Conservation (phyloP, 2,113 vertebrate species). For the Castor canadensis region DNA sequence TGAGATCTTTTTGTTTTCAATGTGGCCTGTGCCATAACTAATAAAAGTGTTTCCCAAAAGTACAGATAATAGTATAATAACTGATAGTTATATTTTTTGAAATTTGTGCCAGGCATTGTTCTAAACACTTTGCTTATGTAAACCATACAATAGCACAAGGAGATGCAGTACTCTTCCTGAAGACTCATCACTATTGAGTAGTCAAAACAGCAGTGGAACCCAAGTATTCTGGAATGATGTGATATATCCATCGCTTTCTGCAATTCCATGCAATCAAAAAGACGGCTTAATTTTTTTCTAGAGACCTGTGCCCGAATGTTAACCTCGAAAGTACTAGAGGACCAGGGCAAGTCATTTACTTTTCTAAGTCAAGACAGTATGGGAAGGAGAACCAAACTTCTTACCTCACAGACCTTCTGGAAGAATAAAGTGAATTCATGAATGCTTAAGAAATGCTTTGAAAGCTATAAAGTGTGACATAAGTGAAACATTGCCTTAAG, state of each 20-base stretch:
- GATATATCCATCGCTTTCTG: background rate
- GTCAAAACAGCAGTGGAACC: background rate
- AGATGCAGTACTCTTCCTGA: background rate
- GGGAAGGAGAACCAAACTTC: background rate
- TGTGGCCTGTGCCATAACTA: background rate
- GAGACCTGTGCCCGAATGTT: background rate
- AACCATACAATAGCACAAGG: too few relatives aligned
- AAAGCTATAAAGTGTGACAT: background rate
- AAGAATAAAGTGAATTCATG: background rate
- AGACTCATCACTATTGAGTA: background rate
- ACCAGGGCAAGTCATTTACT: background rate
- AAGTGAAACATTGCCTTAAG: background rate
- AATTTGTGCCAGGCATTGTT: background rate
- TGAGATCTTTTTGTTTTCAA: background rate
- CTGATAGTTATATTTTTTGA: background rate
- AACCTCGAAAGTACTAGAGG: background rate
- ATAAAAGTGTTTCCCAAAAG: background rate
- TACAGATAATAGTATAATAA: background rate
- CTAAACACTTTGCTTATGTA: background rate
- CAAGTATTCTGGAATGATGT: background rate
- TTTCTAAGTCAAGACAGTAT: background rate
- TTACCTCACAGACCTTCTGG: background rate
- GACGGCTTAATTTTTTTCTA: background rate
- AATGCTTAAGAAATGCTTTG: constrained; percentile 49
- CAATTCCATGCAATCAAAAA: background rate